phyloP scores from a whole-genome alignment of 2,888 invertebrate species.

The Xanthorhoe designata region DNA sequence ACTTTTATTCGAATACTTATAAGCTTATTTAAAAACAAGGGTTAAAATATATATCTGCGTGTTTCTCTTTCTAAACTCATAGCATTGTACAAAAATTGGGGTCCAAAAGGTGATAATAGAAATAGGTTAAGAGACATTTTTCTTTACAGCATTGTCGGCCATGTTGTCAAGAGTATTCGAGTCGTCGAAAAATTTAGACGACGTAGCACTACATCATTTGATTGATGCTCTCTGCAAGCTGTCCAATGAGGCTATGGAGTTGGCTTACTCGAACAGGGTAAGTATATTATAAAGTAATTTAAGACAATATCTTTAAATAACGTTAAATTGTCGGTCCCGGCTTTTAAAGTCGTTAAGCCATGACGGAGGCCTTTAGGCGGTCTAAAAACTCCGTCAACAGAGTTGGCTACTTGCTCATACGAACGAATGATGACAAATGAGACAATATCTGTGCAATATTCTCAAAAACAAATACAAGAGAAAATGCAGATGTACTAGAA shows the following conservation, averaged over 20 bases:
- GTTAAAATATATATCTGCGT: neutral
- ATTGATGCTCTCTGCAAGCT: conserved; percentile 98
- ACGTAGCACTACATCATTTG: conserved; percentile 97
- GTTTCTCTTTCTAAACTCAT: neutral
- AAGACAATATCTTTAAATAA: too few relatives aligned
- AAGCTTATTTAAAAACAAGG: neutral
- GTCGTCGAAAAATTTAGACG: conserved; percentile 96
- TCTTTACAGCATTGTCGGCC: conserved; percentile 88
- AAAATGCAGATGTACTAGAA: too few relatives aligned
- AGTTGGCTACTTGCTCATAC: too few relatives aligned
- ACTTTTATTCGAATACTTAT: neutral
- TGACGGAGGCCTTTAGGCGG: too few relatives aligned
- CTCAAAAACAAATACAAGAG: too few relatives aligned
- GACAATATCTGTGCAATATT: too few relatives aligned
- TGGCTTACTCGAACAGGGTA: conserved; percentile 97
- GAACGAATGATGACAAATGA: too few relatives aligned
- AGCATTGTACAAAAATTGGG: neutral
- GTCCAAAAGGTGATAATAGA: neutral
- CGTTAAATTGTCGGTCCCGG: too few relatives aligned
- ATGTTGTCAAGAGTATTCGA: conserved; percentile 97
- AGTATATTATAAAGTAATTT: conserved; percentile 47
- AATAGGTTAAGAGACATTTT: neutral
- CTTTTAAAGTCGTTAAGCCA: too few relatives aligned
- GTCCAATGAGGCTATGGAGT: conserved; percentile 98
- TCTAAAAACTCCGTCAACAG: too few relatives aligned